A percentile compares a stretch with the other conserved stretches of the same genome.
phyloP scores from a whole-genome alignment of 1,140 invertebrate genomes.

The Sycophila sp. region DNA sequence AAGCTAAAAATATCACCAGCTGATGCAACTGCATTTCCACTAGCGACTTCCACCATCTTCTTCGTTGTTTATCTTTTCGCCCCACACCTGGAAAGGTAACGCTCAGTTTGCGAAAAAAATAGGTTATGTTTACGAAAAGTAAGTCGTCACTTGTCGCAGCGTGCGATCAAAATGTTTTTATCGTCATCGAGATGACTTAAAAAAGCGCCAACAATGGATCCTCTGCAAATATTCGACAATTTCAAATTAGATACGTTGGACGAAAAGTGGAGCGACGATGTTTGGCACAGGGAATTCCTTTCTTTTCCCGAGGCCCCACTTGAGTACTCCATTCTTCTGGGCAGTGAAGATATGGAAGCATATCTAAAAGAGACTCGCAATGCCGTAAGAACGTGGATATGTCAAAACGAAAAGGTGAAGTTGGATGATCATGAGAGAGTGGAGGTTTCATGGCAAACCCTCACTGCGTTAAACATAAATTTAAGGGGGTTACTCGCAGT shows the following conservation, averaged over 20 bases:
- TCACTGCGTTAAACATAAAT: slow-evolving; percentile 65
- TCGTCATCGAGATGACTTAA: slow-evolving; percentile 27
- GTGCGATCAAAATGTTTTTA: slow-evolving; percentile 18
- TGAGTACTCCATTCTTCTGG: slow-evolving; percentile 60
- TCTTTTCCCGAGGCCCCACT: slow-evolving; percentile 61
- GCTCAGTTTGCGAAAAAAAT: slow-evolving; percentile 13
- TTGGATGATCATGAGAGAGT: slow-evolving; percentile 37
- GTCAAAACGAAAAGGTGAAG: slow-evolving; percentile 38
- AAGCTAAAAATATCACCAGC: slow-evolving; percentile 3
- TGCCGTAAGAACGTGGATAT: slow-evolving; percentile 52
- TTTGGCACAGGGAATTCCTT: slow-evolving; percentile 67
- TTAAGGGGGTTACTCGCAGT: slow-evolving; percentile 65
- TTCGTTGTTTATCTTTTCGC: slow-evolving; percentile 35
- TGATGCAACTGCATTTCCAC: background rate
- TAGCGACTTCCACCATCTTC: slow-evolving; percentile 29
- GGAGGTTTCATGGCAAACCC: slow-evolving; percentile 67
- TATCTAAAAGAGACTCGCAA: slow-evolving; percentile 53
- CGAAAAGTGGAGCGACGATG: slow-evolving; percentile 63
- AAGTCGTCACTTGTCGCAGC: background rate
- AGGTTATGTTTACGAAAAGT: slow-evolving; percentile 52
- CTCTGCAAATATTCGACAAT: slow-evolving; percentile 52
- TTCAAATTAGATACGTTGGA: slow-evolving; percentile 59
- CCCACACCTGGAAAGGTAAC: too few species aligned
- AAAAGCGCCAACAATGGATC: slow-evolving; percentile 49
- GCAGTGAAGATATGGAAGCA: slow-evolving; percentile 55